These are phyloP conservation scores for Notechis scutatus DNA, from an alignment of 2,113 vertebrate genomes.

Conservation along the genomic window DNA sequence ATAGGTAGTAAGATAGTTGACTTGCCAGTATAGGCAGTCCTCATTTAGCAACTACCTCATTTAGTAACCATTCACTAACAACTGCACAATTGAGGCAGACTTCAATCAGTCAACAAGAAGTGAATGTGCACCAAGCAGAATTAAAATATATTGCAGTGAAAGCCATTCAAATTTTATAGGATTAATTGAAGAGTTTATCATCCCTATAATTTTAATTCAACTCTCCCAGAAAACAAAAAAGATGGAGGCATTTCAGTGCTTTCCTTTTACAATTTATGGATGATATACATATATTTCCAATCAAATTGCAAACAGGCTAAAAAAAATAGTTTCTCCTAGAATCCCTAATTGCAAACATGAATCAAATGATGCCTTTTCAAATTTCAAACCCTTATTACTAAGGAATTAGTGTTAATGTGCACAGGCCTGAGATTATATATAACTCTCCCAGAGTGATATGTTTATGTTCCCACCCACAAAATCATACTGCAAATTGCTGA, in stretches of 20 bases:
- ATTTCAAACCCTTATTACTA: neutral
- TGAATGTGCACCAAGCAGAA: neutral
- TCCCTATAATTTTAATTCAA: neutral
- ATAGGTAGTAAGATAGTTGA: neutral
- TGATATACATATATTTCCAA: neutral
- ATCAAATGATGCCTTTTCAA: neutral
- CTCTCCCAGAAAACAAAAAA: neutral
- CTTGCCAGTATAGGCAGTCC: neutral
- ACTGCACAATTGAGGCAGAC: neutral
- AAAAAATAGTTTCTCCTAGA: neutral
- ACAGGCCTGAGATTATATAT: neutral
- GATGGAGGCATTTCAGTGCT: neutral
- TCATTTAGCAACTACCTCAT: neutral
- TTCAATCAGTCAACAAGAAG: neutral
- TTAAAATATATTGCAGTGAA: neutral
- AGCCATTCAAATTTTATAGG: neutral
- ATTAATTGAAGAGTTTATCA: neutral
- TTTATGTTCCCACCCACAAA: neutral
- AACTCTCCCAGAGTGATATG: neutral
- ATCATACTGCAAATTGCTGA: neutral
- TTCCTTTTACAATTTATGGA: neutral
- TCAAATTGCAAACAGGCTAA: neutral
- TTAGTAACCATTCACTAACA: neutral
- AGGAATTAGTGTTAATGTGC: neutral
- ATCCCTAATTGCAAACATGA: neutral